Conservation (phyloP, 2,888 invertebrate species). For the Tribolium freemani region DNA sequence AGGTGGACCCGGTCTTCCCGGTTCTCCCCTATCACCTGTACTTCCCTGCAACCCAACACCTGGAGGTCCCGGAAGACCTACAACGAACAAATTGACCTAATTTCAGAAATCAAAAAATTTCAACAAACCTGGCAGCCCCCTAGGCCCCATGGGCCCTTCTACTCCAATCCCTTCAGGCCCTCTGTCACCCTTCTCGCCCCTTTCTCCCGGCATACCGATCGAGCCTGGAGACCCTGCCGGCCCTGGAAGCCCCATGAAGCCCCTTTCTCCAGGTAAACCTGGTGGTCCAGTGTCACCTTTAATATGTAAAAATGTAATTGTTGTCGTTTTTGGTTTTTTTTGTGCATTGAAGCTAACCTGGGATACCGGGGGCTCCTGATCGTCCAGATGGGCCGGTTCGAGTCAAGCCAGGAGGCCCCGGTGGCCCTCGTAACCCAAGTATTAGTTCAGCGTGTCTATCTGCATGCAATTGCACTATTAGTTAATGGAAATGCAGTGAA, state of each 20-base stretch:
- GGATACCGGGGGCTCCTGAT: constrained; percentile 72
- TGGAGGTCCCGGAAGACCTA: constrained; percentile 79
- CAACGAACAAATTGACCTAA: constrained; percentile 36
- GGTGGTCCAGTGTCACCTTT: constrained; percentile 77
- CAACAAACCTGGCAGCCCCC: constrained; percentile 77
- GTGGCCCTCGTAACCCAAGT: constrained; percentile 76
- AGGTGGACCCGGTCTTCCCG: constrained; percentile 74
- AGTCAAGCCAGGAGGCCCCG: constrained; percentile 75
- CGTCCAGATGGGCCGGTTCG: constrained; percentile 71
- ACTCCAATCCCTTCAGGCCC: constrained; percentile 80
- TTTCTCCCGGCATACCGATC: constrained; percentile 75
- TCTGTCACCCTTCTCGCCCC: constrained; percentile 82
- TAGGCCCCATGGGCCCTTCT: constrained; percentile 81
- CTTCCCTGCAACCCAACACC: constrained; percentile 78
- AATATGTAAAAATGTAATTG: neutral
- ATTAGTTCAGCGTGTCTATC: constrained; percentile 74
- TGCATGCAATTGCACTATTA: constrained; percentile 60
- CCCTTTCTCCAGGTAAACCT: constrained; percentile 76
- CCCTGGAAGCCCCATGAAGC: constrained; percentile 77
- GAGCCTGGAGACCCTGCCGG: constrained; percentile 74
- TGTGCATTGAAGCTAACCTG: constrained; percentile 66
- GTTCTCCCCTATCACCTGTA: constrained; percentile 81
- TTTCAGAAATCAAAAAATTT: neutral
- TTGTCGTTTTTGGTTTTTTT: neutral
- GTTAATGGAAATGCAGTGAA: constrained; percentile 34